phyloP scores from a whole-genome alignment of 2,113 vertebrate species.

The Calyptommatus sinebrachiatus region DNA sequence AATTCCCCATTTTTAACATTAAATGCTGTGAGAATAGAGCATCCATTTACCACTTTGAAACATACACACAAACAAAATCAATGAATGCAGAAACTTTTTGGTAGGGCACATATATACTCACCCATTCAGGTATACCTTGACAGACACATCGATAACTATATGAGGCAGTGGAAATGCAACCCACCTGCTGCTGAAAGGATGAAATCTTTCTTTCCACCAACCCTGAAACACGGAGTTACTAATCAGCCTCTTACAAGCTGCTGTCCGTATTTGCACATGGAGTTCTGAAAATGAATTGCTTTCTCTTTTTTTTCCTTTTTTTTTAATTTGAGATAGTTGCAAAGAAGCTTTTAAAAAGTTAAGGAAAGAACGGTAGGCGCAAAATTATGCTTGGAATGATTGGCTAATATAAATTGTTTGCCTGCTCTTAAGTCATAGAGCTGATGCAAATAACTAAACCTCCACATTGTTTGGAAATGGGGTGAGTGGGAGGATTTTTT shows the following conservation, averaged over 20 bases:
- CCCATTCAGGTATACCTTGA: neutral
- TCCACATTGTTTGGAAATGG: conserved; percentile 46
- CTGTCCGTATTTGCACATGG: conserved; percentile 58
- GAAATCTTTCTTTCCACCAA: conserved; percentile 9
- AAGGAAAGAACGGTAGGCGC: conserved; percentile 64
- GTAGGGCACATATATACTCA: neutral
- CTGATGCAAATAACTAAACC: conserved; percentile 80
- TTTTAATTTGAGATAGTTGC: conserved; percentile 63
- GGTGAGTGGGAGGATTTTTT: conserved; percentile 26
- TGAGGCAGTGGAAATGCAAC: conserved; percentile 21
- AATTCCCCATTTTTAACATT: neutral
- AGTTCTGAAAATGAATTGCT: conserved; percentile 52
- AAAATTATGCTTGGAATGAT: conserved; percentile 76
- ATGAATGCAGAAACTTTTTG: neutral
- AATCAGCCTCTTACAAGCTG: conserved; percentile 51
- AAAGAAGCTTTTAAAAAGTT: conserved; percentile 76
- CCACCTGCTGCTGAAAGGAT: conserved; percentile 47
- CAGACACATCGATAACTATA: conserved; percentile 31
- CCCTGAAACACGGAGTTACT: conserved; percentile 54
- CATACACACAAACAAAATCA: neutral
- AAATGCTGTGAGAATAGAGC: neutral
- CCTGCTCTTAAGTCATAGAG: conserved; percentile 70
- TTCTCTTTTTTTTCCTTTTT: conserved; percentile 3
- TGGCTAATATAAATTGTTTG: conserved; percentile 75
- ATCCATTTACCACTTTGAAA: neutral